Percentiles rank a stretch among this genome's conserved stretches.
Evolutionary conservation across 2,888 invertebrate genomes (phyloP).

Genomic region (Minunthozetes semirufus): DNA sequence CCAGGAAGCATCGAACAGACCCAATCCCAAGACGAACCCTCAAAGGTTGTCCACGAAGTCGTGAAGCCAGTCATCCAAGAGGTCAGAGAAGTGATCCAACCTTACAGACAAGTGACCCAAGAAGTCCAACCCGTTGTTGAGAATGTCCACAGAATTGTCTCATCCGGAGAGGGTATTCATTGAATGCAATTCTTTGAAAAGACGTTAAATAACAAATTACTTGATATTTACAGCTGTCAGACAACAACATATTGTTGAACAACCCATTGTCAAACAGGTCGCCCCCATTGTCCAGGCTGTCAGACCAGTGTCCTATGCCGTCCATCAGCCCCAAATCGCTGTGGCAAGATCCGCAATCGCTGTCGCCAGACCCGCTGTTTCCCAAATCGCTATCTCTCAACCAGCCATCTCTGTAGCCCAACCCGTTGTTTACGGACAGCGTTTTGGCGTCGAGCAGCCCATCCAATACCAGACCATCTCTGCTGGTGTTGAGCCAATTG

Average conservation of each 20-base stretch:
- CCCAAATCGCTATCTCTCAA: neutral
- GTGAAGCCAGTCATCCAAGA: conserved; percentile 33
- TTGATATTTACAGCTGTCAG: neutral
- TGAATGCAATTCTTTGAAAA: neutral
- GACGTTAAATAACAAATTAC: neutral
- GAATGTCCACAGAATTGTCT: conserved; percentile 28
- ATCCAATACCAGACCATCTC: neutral
- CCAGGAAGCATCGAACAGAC: conserved; percentile 1
- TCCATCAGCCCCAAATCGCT: neutral
- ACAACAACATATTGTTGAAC: neutral
- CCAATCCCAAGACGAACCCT: conserved; percentile 21
- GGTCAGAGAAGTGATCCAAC: conserved; percentile 19
- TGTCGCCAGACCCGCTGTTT: neutral
- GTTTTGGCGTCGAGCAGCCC: neutral
- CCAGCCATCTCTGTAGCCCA: neutral
- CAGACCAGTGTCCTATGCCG: neutral
- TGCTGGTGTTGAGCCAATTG: neutral
- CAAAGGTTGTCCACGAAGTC: conserved; percentile 31
- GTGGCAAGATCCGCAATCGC: neutral
- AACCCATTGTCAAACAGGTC: neutral
- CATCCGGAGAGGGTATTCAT: conserved; percentile 30
- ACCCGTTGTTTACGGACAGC: neutral
- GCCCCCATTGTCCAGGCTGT: neutral
- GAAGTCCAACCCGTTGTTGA: conserved; percentile 19
- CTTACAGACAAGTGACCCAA: conserved; percentile 19